These are phyloP conservation scores for Ascaphus truei DNA, from an alignment of 2,113 vertebrate genomes.

Conservation along the genomic window DNA sequence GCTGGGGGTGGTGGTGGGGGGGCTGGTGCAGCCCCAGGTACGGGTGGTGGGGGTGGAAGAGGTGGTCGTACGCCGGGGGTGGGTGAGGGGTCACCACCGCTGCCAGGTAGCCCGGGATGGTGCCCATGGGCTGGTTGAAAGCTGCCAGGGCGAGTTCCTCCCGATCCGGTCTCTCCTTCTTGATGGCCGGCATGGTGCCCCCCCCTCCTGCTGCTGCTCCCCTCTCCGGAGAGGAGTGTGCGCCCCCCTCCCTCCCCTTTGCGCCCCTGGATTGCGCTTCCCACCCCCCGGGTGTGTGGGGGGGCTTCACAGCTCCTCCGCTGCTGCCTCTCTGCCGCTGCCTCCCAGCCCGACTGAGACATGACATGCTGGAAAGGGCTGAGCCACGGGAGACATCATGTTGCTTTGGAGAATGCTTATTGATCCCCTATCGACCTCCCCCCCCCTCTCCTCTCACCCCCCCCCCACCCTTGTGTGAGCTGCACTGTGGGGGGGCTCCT, in stretches of 20 bases:
- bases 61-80: conserved; percentile 75
- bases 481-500: background rate
- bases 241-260: conserved; percentile 15
- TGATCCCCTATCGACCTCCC: conserved; percentile 51
- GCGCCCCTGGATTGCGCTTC: conserved; percentile 49
- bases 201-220: conserved; percentile 46
- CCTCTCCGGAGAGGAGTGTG: conserved; percentile 36
- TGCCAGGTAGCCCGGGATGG: conserved; percentile 73
- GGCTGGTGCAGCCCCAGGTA: conserved; percentile 79
- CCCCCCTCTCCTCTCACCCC: background rate
- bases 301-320: conserved; percentile 68
- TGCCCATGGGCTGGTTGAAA: conserved; percentile 76
- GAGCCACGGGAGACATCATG: conserved; percentile 65
- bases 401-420: conserved; percentile 56
- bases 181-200: conserved; percentile 91
- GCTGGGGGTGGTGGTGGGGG: conserved; percentile 67
- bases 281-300: conserved; percentile 58
- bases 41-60: conserved; percentile 75
- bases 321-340: conserved; percentile 3
- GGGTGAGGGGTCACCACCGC: conserved; percentile 84
- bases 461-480: background rate
- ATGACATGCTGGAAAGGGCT: conserved; percentile 69
- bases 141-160: conserved; percentile 88
- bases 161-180: conserved; percentile 87
- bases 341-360: conserved; percentile 54